Percentiles rank a stretch among this genome's conserved stretches.
Conservation (phyloP, 1,140 invertebrate species). For the Meloidogyne exigua region DNA sequence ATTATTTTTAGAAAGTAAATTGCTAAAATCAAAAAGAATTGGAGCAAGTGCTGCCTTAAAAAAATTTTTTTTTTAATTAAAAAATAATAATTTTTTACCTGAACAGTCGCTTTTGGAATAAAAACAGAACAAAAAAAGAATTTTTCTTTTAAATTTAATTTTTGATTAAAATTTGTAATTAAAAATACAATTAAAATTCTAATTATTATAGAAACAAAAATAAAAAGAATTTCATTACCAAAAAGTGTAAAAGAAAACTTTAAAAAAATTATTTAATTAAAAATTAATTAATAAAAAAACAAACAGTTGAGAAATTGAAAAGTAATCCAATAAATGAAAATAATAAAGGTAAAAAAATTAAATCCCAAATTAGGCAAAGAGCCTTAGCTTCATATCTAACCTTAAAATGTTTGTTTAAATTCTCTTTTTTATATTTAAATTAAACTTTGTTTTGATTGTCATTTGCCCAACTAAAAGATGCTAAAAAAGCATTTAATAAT, state of each 20-base stretch:
- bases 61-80: neutral
- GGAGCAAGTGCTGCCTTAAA: constrained; percentile 50
- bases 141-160: constrained; percentile 35
- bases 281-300: constrained; percentile 25
- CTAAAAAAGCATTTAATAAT: constrained; percentile 70
- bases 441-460: constrained; percentile 76
- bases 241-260: constrained; percentile 39
- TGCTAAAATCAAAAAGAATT: constrained; percentile 35
- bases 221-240: constrained; percentile 36
- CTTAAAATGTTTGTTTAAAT: constrained; percentile 26
- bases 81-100: constrained; percentile 19
- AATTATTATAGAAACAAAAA: constrained; percentile 38
- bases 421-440: constrained; percentile 56
- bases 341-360: constrained; percentile 49
- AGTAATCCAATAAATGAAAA: constrained; percentile 51
- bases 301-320: constrained; percentile 35
- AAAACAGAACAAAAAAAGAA: constrained; percentile 42
- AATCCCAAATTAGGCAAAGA: constrained; percentile 41
- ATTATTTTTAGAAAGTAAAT: constrained; percentile 1
- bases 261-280: neutral
- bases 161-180: constrained; percentile 28
- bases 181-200: constrained; percentile 39
- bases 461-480: constrained; percentile 77
- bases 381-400: constrained; percentile 42
- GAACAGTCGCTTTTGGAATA: constrained; percentile 52